Evolutionary conservation across 2,888 invertebrate species (phyloP).

Genomic region (Drosophila prolongata): DNA sequence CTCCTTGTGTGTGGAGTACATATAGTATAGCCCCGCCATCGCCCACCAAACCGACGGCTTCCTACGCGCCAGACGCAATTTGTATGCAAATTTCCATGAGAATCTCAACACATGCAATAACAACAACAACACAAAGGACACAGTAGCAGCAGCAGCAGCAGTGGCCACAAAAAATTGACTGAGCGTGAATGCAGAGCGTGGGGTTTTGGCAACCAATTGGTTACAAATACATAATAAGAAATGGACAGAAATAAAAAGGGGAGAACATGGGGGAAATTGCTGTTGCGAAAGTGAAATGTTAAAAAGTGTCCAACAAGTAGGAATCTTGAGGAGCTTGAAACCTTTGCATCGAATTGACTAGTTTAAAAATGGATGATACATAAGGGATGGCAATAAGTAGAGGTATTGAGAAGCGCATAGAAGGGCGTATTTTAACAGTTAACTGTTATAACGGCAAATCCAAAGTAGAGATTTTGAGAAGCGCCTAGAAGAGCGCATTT

Average conservation of each 20-base stretch:
- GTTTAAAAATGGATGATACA: not conserved
- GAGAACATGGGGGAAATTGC: too few species aligned
- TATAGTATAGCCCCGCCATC: not conserved
- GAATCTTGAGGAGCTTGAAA: not conserved
- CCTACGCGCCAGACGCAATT: slow-evolving; percentile 80
- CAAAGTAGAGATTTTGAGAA: too few species aligned
- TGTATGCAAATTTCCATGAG: slow-evolving; percentile 83
- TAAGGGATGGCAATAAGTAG: too few species aligned
- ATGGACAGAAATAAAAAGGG: slow-evolving; percentile 3
- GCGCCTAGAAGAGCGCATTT: slow-evolving; percentile 1
- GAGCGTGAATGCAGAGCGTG: slow-evolving; percentile 26
- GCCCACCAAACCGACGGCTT: slow-evolving; percentile 47
- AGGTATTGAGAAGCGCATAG: not conserved
- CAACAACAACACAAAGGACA: slow-evolving; percentile 45
- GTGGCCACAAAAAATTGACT: slow-evolving; percentile 42
- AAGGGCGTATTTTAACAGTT: not conserved
- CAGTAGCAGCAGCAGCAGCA: slow-evolving; percentile 26
- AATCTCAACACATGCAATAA: slow-evolving; percentile 77
- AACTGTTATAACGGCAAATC: too few species aligned
- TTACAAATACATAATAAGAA: slow-evolving; percentile 43
- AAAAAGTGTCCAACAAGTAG: slow-evolving; percentile 10
- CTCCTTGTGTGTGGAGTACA: not conserved
- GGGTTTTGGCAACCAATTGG: slow-evolving; percentile 40
- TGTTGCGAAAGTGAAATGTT: slow-evolving; percentile 29
- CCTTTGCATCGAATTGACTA: not conserved